Evolutionary conservation across 2,888 invertebrate species (phyloP).

Genomic region (Neuroscelio doddi): DNA sequence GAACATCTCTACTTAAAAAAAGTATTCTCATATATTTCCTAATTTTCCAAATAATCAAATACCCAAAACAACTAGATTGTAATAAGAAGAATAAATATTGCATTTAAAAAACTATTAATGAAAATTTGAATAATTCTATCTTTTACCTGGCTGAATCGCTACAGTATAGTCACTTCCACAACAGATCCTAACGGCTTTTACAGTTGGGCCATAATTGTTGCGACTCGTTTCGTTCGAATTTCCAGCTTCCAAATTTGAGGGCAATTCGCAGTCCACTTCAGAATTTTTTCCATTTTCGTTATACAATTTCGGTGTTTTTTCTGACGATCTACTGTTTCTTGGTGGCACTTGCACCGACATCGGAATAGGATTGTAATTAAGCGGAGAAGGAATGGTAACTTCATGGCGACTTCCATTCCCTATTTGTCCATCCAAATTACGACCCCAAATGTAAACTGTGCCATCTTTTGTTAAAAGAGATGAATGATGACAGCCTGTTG

Average conservation of each 20-base stretch:
- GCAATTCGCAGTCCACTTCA: slow-evolving; percentile 27
- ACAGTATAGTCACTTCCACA: slow-evolving; percentile 87
- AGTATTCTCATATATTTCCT: too few relatives aligned
- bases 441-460: slow-evolving; percentile 87
- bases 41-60: too few relatives aligned
- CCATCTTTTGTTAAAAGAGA: slow-evolving; percentile 82
- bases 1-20: too few relatives aligned
- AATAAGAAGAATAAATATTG: neutral
- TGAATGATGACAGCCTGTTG: slow-evolving; percentile 89
- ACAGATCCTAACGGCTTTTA: slow-evolving; percentile 72
- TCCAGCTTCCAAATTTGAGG: slow-evolving; percentile 26
- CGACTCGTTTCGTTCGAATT: slow-evolving; percentile 51
- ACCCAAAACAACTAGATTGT: too few relatives aligned
- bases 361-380: slow-evolving; percentile 72
- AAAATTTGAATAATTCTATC: neutral
- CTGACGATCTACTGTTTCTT: slow-evolving; percentile 19
- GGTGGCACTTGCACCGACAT: slow-evolving; percentile 60
- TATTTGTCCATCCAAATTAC: slow-evolving; percentile 92
- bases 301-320: too few relatives aligned
- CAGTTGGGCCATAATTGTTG: slow-evolving; percentile 15
- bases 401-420: slow-evolving; percentile 81
- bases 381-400: slow-evolving; percentile 75
- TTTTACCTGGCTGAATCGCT: slow-evolving; percentile 74
- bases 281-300: slow-evolving; percentile 38
- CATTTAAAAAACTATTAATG: slow-evolving; percentile 3